phyloP scores from a whole-genome alignment of 37 sponge, comb jelly and placozoan genomes.

The Axinella damicornis region DNA sequence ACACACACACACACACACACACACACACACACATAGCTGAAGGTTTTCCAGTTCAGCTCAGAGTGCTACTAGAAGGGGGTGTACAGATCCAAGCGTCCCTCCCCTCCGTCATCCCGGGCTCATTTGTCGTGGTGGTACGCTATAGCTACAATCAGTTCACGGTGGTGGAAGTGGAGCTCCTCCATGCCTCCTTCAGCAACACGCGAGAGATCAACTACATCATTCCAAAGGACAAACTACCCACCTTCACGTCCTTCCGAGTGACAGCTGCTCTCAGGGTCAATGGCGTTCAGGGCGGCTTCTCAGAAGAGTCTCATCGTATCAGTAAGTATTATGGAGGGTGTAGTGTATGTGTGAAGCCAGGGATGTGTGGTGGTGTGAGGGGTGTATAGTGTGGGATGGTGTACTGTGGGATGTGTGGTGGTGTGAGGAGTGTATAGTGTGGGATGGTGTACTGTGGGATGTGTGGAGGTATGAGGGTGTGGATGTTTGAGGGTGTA shows the following conservation, averaged over 20 bases:
- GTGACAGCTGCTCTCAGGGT: slow-evolving; percentile 10
- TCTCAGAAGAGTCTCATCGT: neutral
- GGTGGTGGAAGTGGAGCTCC: neutral
- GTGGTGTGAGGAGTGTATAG: no score
- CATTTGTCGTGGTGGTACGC: neutral
- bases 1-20: slow-evolving; percentile 24
- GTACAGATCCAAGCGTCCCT: slow-evolving; percentile 8
- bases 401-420: no score
- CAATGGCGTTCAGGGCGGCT: neutral
- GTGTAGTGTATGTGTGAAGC: no score
- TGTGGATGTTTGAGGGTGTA: no score
- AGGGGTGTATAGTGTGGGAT: neutral
- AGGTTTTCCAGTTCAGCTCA: neutral
- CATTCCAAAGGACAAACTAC: slow-evolving; percentile 13
- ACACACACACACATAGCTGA: slow-evolving; percentile 14
- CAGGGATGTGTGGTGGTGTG: neutral
- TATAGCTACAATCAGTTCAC: neutral
- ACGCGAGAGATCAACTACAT: neutral
- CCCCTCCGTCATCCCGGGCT: slow-evolving; percentile 7
- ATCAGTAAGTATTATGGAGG: slow-evolving; percentile 51
- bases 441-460: neutral
- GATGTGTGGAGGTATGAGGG: neutral
- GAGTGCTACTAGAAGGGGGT: neutral
- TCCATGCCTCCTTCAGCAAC: slow-evolving; percentile 21
- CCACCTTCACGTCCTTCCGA: slow-evolving; percentile 17